Base-by-base conservation (phyloP, 2,888 invertebrate species). In the Sussaba pulchella region DNA sequence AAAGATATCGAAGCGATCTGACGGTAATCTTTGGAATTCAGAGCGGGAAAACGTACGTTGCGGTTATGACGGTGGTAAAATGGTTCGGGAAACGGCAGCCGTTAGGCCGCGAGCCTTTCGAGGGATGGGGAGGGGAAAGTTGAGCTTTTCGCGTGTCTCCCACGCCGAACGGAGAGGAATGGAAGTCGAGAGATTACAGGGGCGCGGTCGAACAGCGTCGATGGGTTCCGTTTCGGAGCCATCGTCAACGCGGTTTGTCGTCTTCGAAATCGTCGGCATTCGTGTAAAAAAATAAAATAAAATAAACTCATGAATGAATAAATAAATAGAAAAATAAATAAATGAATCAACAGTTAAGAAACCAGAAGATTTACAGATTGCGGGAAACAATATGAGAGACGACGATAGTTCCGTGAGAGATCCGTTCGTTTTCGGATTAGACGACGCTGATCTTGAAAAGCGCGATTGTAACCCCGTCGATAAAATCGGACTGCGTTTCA, bases 381-480 rank as follows among this genome's bases (percentile, higher is more conserved):
- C 50, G 64, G 76, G 61, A 70, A 63, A 47, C 54, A 45, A 26
- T 36, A 45, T 57, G 77, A 43, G 66, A 71, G 57, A 73, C 78
- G 66, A 63, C 80, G 76, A 82, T 85, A 83, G 84, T 83, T 85
- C 78, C 76, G 74, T 47, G 54, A 66, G 73, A 80, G 80, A 81
- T 81, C 76, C 81, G 74, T 80, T 78, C 75, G 81, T 84, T 78
- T 43, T 64, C 52, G 70, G 78, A 78, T 74, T 54, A 78, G 78
- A 54, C 71, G 73, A 64, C 64, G 75, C 76, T 83, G 80, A 69
- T 66, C 45, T 59, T 63, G 78, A 74, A 45, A 75, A 73, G 73
- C 63, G 47, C 66, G 52, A 61, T 66, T 39, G 41, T 17, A 39
- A 41, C 67, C 26, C 31, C 72, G 24, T 47, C 67, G 64, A 61